Evolutionary conservation across 2,888 invertebrate species (phyloP), one percentile per base, ranked within the genome.

Genomic region (Xestia c-nigrum): DNA sequence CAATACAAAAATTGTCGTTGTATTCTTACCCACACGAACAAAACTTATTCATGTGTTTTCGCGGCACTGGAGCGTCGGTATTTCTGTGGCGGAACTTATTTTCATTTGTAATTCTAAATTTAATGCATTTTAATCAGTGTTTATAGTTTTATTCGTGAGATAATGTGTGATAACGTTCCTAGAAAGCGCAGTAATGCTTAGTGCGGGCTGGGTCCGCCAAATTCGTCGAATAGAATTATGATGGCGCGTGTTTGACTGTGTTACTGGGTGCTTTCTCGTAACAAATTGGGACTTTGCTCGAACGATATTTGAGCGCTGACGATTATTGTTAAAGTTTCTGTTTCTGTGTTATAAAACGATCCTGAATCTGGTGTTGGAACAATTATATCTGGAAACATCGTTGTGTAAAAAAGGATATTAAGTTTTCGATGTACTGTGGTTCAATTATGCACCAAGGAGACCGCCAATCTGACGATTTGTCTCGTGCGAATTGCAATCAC

Each of bases 241-340:
- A 96, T 96, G 96, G 96, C 96, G 96, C 94, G 96, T 92, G 95
- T 92, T 93, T 94, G 93, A 93, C 92, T 90, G 91, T 90, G 91
- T 87, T 86, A 89, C 84, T 90, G 90, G 91, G 89, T 90, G 90
- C 92, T 92, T 92, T 93, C 92, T 94, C 95, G 94, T 90, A 92
- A 90, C 90, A 95, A 94, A 95, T 94, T 94, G 91, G 91, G 92
- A 94, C 93, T 94, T 94, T 94, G 95, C 88, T 92, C 92, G 89
- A 88, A 87, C 88, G 90, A 88, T 93, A 91, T 87, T 88, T 72
- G 75, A 89, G 88, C 95, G 94, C 91, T 93, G 85, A 74, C 80
- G 76, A 89, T 89, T 93, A 87, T 87, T 85, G 85, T 88, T 91
- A 93, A 90, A 93, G 89, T 93, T 95, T 87, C 86, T 90, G 91